Conservation (phyloP, 2,888 invertebrate genomes). For the Agriopis marginaria region DNA sequence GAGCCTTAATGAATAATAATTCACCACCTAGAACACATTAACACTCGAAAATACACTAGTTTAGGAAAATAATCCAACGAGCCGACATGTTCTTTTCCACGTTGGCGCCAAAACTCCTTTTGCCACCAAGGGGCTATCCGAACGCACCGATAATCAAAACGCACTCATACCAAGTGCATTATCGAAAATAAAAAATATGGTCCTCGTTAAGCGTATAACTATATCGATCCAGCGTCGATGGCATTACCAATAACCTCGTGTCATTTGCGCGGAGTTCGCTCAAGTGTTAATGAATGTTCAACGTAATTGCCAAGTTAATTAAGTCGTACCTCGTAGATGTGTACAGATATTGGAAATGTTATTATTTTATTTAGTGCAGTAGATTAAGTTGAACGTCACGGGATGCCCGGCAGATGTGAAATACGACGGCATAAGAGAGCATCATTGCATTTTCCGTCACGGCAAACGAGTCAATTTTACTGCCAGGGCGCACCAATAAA, state of each 20-base stretch:
- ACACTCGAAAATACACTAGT: too few species aligned
- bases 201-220: conserved; percentile 12
- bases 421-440: too few species aligned
- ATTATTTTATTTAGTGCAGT: background rate
- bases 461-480: too few species aligned
- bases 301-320: conserved; percentile 37
- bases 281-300: conserved; percentile 36
- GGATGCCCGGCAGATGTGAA: too few species aligned
- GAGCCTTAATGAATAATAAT: too few species aligned
- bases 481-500: background rate
- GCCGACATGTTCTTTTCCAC: too few species aligned
- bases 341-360: conserved; percentile 18
- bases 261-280: conserved; percentile 33
- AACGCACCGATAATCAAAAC: background rate
- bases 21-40: too few species aligned
- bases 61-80: too few species aligned
- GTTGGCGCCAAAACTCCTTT: too few species aligned
- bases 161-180: background rate
- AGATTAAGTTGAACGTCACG: too few species aligned
- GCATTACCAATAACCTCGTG: conserved; percentile 37
- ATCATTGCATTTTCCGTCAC: too few species aligned
- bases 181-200: conserved; percentile 2
- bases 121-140: too few species aligned
- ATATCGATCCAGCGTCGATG: conserved; percentile 12
- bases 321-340: conserved; percentile 16